Conservation (phyloP, 2,797 vertebrate species). For the Catharus ustulatus region DNA sequence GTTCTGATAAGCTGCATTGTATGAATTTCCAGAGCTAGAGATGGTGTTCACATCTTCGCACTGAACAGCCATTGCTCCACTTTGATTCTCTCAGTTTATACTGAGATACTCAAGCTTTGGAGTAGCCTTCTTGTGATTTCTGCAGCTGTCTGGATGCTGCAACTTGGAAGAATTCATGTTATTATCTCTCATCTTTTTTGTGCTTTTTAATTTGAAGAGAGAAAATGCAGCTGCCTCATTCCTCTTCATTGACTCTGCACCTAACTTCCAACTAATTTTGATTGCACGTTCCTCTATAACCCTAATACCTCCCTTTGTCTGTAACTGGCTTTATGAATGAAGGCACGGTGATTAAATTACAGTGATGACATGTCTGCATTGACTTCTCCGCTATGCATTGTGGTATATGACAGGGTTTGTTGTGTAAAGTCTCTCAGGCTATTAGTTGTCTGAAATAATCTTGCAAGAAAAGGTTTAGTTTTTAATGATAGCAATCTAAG, state of each 20-base stretch:
- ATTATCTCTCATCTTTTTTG: neutral
- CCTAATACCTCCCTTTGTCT: neutral
- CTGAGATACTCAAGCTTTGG: neutral
- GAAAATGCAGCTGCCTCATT: neutral
- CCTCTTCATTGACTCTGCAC: neutral
- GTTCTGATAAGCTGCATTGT: neutral
- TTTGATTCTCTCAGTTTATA: neutral
- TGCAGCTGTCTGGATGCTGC: neutral
- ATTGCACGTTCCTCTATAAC: neutral
- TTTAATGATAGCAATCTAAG: neutral
- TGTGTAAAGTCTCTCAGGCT: neutral
- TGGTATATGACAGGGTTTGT: neutral
- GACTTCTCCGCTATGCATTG: conserved; percentile 6
- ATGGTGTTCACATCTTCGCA: neutral
- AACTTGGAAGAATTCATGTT: neutral
- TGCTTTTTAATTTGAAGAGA: neutral
- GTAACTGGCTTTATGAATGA: neutral
- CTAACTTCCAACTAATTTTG: neutral
- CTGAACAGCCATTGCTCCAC: neutral
- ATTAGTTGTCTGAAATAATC: conserved; percentile 4
- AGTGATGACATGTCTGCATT: neutral
- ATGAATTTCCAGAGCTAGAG: neutral
- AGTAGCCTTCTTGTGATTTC: neutral
- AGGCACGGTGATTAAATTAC: conserved; percentile 9
- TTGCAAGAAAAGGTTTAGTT: neutral